phyloP scores from a whole-genome alignment of 2,888 invertebrate species.

The Eucera pruinosa region DNA sequence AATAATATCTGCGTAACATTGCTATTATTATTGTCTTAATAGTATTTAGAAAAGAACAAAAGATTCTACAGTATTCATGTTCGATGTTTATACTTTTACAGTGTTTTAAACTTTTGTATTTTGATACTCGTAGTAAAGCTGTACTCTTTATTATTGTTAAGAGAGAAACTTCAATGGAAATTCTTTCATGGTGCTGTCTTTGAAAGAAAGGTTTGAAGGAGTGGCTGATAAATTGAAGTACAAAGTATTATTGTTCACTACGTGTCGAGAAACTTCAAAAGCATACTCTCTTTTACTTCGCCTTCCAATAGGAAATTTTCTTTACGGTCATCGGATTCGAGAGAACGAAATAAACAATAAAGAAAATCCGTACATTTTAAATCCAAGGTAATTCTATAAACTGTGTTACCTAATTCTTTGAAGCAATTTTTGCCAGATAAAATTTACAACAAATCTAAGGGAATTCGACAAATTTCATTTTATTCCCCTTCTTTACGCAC shows the following conservation, averaged over 20 bases:
- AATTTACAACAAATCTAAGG: background rate
- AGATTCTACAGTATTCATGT: too few species aligned
- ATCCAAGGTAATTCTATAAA: background rate
- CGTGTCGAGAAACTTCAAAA: background rate
- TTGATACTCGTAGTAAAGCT: too few species aligned
- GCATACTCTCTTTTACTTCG: background rate
- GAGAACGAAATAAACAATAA: background rate
- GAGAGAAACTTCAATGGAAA: background rate
- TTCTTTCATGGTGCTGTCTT: background rate
- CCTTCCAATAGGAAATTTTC: background rate
- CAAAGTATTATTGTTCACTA: background rate
- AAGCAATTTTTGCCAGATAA: background rate
- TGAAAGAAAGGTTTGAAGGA: too few species aligned
- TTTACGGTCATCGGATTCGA: slow-evolving; percentile 1
- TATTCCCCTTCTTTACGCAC: too few species aligned
- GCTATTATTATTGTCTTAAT: too few species aligned
- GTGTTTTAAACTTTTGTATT: background rate
- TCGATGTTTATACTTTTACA: background rate
- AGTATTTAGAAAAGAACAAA: too few species aligned
- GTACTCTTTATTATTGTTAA: too few species aligned
- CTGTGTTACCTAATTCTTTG: background rate
- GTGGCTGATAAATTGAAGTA: background rate
- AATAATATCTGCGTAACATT: too few species aligned
- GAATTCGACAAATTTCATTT: background rate
- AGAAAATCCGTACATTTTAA: background rate